These are phyloP conservation scores for Myxocyprinus asiaticus DNA, from an alignment of 2,113 vertebrate genomes.

Conservation along the genomic window DNA sequence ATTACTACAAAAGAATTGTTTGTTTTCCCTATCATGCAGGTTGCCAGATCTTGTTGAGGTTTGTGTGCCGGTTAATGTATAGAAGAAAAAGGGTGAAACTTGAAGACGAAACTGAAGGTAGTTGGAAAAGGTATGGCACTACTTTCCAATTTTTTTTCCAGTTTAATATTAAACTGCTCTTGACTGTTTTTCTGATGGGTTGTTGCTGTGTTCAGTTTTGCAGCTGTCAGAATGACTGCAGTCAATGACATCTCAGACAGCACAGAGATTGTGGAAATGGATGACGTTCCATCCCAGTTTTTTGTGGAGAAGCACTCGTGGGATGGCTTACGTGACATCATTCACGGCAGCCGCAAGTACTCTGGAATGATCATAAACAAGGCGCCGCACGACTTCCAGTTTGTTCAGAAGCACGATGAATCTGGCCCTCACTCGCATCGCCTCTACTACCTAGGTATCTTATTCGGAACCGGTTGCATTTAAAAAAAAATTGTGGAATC, in stretches of 20 bases:
- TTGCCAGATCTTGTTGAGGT: slow-evolving; percentile 77
- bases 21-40: slow-evolving; percentile 65
- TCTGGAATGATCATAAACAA: slow-evolving; percentile 89
- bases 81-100: slow-evolving; percentile 91
- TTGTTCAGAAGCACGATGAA: slow-evolving; percentile 86
- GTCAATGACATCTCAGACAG: slow-evolving; percentile 78
- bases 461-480: no score
- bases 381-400: slow-evolving; percentile 94
- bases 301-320: slow-evolving; percentile 90
- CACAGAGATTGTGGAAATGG: slow-evolving; percentile 81
- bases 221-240: slow-evolving; percentile 81
- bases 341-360: slow-evolving; percentile 93
- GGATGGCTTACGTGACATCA: slow-evolving; percentile 88
- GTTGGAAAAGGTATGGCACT: slow-evolving; percentile 79
- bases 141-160: neutral
- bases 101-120: slow-evolving; percentile 83
- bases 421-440: slow-evolving; percentile 88
- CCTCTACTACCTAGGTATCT: slow-evolving; percentile 89
- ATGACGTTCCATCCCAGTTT: slow-evolving; percentile 81
- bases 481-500: no score
- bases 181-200: neutral
- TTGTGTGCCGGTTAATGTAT: slow-evolving; percentile 87
- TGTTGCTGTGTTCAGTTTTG: slow-evolving; percentile 63
- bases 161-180: neutral
- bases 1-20: no score